These are phyloP conservation scores for Microcebus ravelobensis DNA, from an alignment of 2,113 vertebrate genomes.

Conservation along the genomic window DNA sequence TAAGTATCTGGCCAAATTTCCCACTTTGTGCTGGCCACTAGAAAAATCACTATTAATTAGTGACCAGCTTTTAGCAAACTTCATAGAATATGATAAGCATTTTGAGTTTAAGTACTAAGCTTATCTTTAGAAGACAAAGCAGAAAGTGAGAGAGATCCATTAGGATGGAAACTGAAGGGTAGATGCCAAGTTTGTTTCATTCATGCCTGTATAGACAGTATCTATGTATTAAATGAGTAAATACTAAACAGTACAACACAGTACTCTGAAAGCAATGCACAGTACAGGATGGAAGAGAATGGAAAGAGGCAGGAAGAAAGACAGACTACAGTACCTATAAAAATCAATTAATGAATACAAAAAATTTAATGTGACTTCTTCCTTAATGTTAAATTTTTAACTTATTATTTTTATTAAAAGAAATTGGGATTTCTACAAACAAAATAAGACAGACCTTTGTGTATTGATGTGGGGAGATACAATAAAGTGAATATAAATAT, in stretches of 20 bases:
- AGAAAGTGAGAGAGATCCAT: neutral
- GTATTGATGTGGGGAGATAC: neutral
- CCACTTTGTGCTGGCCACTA: neutral
- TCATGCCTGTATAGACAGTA: neutral
- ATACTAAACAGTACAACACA: neutral
- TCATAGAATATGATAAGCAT: neutral
- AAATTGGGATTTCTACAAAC: neutral
- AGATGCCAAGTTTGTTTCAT: neutral
- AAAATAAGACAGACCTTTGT: neutral
- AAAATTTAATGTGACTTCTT: neutral
- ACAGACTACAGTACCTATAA: neutral
- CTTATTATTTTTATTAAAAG: neutral
- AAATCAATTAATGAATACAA: slow-evolving; percentile 2
- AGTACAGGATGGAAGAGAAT: neutral
- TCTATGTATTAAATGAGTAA: neutral
- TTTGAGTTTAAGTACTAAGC: neutral
- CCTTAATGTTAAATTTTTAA: neutral
- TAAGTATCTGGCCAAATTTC: neutral
- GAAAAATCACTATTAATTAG: neutral
- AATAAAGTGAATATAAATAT: neutral
- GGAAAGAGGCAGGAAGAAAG: neutral
- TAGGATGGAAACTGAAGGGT: neutral
- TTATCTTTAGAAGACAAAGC: neutral
- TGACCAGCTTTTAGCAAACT: neutral
- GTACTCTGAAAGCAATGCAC: neutral